Base-by-base conservation (phyloP, 2,888 invertebrate genomes). In the Sceliomorpha sp. region DNA sequence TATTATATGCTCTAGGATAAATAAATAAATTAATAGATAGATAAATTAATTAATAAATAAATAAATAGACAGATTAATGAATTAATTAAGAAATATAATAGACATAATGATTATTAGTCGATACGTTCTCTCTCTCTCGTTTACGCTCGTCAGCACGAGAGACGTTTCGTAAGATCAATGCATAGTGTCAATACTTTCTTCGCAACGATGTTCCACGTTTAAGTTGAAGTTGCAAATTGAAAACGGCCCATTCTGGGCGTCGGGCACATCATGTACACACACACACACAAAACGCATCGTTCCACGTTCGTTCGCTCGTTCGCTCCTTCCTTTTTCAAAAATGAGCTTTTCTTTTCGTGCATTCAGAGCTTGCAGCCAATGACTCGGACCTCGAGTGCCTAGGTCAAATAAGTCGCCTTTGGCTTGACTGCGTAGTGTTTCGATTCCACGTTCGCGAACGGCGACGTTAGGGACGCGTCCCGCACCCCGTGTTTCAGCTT, bases 401-500 rank as follows among this genome's bases (percentile, higher is more conserved):
- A 86, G 68, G 87, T 82, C 74, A 87, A 80, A 69, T 82, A 88
- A 66, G 80, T 70, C 26, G 84, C 64, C 48, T 87, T 83, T 72
- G 85, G 78, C 80, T 87, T 87, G 32, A 81, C 83, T 73, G 87
- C 74, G 69, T 77, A 80, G 47, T 75, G 76, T 58, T 78, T 78
- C 36, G 81, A 72, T 56, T 86, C 85, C 76, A 85, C 68, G 64
- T 84, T 84, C 77, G 82, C 82, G 63, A 84, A 85, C 53, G 85
- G 79, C 67, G 85, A 79, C 72, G 83, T 72, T 72, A 83, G 73
- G 55, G 84, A 83, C 63, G 82, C 83, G 56, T 86, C 87, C 70
- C 82, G 78, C 70, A 85, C 80, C 34, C 88, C 87, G 76, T 90
- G 90, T 77, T 89, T 89, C 69, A 88, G 84, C 72, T 89, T 89